Evolutionary conservation across 2,888 invertebrate species (phyloP), one percentile per base, ranked within the genome.

Genomic region (Oasisia sp.): DNA sequence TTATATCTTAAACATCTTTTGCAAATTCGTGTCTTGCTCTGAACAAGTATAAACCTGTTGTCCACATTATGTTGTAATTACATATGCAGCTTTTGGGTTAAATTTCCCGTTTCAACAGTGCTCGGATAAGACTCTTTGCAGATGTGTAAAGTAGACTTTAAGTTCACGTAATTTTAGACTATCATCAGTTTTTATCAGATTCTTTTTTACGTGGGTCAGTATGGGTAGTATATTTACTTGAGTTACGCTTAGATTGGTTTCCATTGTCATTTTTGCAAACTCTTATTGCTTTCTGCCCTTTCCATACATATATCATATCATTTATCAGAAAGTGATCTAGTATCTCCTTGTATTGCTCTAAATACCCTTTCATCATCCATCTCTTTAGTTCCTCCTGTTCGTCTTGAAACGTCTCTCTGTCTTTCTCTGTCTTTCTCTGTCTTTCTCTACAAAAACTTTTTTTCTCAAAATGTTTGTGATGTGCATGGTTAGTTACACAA

Each of bases 351-450:
- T 74, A 2, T 7, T 74, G 27, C 74, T 74, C 27, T 74, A 74
- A 74, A 27, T 27, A 27, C 74, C 74, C 74, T 74, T 74, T 74
- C 74, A 27, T 74, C 27, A 74, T 74, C 27, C 27, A 19, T 74
- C 74, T 74, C 27, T 27, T 27, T 27, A 74, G 74, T 74, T 74
- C 74, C 74, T 74, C 27, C 74, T 74, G 74, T 74, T 27, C 27
- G 5, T 74, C 74, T 4, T 7, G 74, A 27, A 74, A 4, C 74
- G 5, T 74, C 14, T 74, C 74, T 74, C 74, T 74, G 74, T 19
- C 74, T 74, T 74, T 74, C 74, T 74, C n/a, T 74, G n/a, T n/a
- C n/a, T n/a, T n/a, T 74, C 74, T 74, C 74, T 74, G 74, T 19
- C 74, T 74, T 74, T 74, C 74, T 74, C n/a, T 74, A 74, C 74